phyloP scores from a whole-genome alignment of 2,113 vertebrate genomes.

The Ammodytes marinus region DNA sequence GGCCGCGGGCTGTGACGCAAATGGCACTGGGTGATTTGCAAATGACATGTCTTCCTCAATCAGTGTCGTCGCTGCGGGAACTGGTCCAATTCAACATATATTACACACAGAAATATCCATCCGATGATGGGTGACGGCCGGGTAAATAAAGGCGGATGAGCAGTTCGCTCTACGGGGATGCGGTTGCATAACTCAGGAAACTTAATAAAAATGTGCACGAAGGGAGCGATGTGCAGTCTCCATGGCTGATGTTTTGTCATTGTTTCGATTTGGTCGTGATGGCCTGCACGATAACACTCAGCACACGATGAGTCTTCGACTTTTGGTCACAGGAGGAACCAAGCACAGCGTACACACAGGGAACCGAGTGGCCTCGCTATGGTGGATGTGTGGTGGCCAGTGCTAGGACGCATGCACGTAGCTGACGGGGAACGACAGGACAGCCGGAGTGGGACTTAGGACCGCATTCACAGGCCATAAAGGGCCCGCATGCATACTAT shows the following conservation, averaged over 20 bases:
- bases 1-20: constrained; percentile 83
- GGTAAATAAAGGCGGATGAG: constrained; percentile 63
- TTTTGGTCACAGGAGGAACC: constrained; percentile 71
- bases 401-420: constrained; percentile 83
- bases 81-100: constrained; percentile 40
- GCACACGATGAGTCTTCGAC: constrained; percentile 48
- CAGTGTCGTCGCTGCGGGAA: constrained; percentile 40
- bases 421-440: constrained; percentile 70
- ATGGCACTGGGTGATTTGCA: constrained; percentile 78
- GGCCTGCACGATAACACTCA: constrained; percentile 37
- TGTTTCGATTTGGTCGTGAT: constrained; percentile 42
- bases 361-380: constrained; percentile 73
- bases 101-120: constrained; percentile 37
- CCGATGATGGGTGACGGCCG: constrained; percentile 46
- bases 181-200: constrained; percentile 83
- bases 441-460: constrained; percentile 78
- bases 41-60: constrained; percentile 72
- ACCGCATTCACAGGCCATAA: constrained; percentile 81
- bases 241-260: constrained; percentile 37
- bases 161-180: constrained; percentile 70
- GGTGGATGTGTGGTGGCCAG: constrained; percentile 73
- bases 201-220: constrained; percentile 78
- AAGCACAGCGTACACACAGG: constrained; percentile 52
- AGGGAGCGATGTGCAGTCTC: constrained; percentile 37
- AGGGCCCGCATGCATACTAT: constrained; percentile 76